phyloP scores from a whole-genome alignment of 2,888 invertebrate species.

The Athripsodes cinereus region DNA sequence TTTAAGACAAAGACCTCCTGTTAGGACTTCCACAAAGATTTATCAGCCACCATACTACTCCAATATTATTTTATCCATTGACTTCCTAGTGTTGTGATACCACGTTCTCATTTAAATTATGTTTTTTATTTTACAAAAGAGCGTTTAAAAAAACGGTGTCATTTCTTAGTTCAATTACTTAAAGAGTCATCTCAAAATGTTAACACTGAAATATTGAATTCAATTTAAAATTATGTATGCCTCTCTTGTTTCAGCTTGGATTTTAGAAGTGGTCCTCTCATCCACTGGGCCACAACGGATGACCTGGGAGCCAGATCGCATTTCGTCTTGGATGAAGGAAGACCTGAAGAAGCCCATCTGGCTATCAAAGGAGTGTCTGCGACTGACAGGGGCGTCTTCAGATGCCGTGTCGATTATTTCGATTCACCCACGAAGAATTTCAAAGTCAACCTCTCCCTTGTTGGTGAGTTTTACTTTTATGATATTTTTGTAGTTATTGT shows the following conservation, averaged over 20 bases:
- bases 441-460: slow-evolving; percentile 77
- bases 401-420: slow-evolving; percentile 84
- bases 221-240: no score
- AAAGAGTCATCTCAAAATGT: no score
- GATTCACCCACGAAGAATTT: slow-evolving; percentile 86
- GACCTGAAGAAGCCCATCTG: slow-evolving; percentile 66
- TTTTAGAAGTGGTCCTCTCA: slow-evolving; percentile 66
- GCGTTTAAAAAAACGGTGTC: no score
- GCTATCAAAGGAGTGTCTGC: slow-evolving; percentile 65
- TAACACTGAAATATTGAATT: no score
- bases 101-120: no score
- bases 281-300: slow-evolving; percentile 73
- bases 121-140: no score
- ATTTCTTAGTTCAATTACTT: no score
- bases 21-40: no score
- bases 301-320: slow-evolving; percentile 70
- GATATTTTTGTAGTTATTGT: slow-evolving; percentile 22
- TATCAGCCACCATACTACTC: no score
- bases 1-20: no score
- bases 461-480: slow-evolving; percentile 58
- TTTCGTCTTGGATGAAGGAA: slow-evolving; percentile 66
- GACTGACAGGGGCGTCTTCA: slow-evolving; percentile 76
- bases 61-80: no score
- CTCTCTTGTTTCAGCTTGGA: slow-evolving; percentile 55
- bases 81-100: no score